Conservation (phyloP, 1,140 invertebrate genomes). For the Aleiodes sp. region DNA sequence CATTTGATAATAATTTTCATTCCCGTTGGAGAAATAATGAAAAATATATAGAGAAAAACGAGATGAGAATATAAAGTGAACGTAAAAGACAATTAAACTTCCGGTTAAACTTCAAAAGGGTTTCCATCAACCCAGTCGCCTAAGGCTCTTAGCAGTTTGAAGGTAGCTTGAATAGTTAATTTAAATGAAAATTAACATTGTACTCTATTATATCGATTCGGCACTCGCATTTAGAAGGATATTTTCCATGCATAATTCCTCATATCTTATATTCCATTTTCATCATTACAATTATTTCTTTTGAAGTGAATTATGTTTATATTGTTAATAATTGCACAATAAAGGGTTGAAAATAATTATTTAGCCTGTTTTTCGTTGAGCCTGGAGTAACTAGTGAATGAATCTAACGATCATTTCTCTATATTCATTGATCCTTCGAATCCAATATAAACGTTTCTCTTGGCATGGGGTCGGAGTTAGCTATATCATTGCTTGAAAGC, state of each 20-base stretch:
- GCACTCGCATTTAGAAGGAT: neutral
- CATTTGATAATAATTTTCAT: constrained; percentile 5
- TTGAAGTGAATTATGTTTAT: too few relatives aligned
- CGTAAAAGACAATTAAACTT: constrained; percentile 59
- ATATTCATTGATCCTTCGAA: neutral
- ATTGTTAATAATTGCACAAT: too few relatives aligned
- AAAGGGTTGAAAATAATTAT: too few relatives aligned
- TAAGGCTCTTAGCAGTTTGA: constrained; percentile 22
- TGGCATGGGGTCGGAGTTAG: constrained; percentile 22
- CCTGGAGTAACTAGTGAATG: constrained; percentile 12
- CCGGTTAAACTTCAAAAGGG: constrained; percentile 50
- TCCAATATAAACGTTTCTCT: constrained; percentile 39
- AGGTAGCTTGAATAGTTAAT: constrained; percentile 47
- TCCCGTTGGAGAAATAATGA: neutral
- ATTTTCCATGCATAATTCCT: neutral
- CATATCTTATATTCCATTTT: too few relatives aligned
- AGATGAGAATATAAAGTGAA: constrained; percentile 6
- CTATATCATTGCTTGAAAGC: neutral
- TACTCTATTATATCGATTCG: neutral
- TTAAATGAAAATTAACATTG: constrained; percentile 62
- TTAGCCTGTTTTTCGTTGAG: too few relatives aligned
- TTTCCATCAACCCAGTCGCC: constrained; percentile 32
- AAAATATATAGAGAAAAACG: constrained; percentile 38
- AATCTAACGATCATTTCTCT: constrained; percentile 20
- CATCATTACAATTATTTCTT: too few relatives aligned